Evolutionary conservation across 2,797 vertebrate genomes (phyloP).

Genomic region (Eutrigla gurnardus): DNA sequence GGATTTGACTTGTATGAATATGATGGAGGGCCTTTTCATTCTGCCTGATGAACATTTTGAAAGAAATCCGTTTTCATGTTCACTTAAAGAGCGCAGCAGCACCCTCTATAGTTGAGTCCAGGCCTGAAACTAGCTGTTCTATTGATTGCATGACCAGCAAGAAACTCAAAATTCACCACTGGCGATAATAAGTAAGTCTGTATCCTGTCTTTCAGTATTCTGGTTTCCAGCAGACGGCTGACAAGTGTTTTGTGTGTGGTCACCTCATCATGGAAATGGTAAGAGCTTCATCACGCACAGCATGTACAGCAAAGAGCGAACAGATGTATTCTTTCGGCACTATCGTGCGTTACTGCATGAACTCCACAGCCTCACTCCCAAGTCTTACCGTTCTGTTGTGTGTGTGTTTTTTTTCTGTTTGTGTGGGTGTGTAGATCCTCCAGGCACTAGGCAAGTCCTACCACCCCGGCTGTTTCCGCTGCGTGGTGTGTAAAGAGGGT

Average conservation of each 20-base stretch:
- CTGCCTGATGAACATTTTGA: background rate
- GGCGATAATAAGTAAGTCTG: constrained; percentile 3
- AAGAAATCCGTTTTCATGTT: background rate
- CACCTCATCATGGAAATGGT: constrained; percentile 99
- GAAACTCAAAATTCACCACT: background rate
- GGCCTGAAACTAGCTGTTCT: background rate
- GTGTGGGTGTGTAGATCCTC: constrained; percentile 87
- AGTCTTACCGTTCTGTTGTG: constrained; percentile 20
- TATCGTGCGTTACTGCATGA: background rate
- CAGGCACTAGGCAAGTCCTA: constrained; percentile 98
- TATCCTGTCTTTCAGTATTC: constrained; percentile 89
- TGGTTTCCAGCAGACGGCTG: constrained; percentile 98
- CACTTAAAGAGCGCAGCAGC: constrained; percentile 64
- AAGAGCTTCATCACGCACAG: constrained; percentile 64
- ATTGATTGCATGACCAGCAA: background rate
- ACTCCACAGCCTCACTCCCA: background rate
- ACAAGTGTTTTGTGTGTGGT: constrained; percentile 99
- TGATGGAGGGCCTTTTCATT: too few relatives aligned
- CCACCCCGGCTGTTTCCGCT: constrained; percentile 98
- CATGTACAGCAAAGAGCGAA: background rate
- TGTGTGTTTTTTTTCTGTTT: constrained; percentile 39
- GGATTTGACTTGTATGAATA: background rate
- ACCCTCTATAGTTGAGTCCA: constrained; percentile 62
- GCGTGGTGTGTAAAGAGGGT: constrained; percentile 96
- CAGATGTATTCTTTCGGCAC: background rate